Evolutionary conservation across 30 jellyfish, hydroid and myxozoan genomes (phyloP).

Genomic region (Pseudorhiza aurosa): DNA sequence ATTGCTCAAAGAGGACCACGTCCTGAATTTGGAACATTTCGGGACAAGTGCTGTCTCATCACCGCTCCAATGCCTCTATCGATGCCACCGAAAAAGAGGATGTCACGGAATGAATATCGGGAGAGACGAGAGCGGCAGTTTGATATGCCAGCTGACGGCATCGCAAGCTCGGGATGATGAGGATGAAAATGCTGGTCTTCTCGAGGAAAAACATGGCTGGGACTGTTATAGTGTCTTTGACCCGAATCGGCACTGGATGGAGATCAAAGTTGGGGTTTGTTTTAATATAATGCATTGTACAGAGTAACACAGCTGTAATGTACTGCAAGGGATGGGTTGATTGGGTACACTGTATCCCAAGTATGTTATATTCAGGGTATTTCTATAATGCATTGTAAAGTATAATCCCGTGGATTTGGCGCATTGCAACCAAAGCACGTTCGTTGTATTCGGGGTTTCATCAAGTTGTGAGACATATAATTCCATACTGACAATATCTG

Average conservation of each 20-base stretch:
- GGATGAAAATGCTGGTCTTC: not conserved
- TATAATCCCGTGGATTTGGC: too few relatives aligned
- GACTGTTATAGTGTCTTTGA: not conserved
- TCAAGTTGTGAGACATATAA: too few relatives aligned
- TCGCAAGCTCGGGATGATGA: not conserved
- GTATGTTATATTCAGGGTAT: too few relatives aligned
- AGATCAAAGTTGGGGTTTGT: too few relatives aligned
- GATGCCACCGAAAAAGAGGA: conserved; percentile 3
- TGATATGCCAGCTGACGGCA: conserved; percentile 30
- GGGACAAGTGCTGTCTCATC: conserved; percentile 9
- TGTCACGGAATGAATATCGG: conserved; percentile 38
- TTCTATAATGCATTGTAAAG: too few relatives aligned
- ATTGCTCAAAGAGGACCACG: not conserved
- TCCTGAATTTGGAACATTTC: not conserved
- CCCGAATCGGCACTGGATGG: not conserved
- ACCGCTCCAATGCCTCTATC: conserved; percentile 31
- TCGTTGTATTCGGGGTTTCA: too few relatives aligned
- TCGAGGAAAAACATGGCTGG: conserved; percentile 28
- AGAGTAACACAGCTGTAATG: too few relatives aligned
- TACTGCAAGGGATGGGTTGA: too few relatives aligned
- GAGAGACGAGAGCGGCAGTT: not conserved
- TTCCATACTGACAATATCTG: too few relatives aligned
- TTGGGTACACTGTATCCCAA: too few relatives aligned
- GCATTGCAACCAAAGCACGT: too few relatives aligned
- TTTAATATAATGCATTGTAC: too few relatives aligned